These are phyloP conservation scores for Dryococelus australis DNA, from an alignment of 2,888 invertebrate genomes.

Conservation along the genomic window DNA sequence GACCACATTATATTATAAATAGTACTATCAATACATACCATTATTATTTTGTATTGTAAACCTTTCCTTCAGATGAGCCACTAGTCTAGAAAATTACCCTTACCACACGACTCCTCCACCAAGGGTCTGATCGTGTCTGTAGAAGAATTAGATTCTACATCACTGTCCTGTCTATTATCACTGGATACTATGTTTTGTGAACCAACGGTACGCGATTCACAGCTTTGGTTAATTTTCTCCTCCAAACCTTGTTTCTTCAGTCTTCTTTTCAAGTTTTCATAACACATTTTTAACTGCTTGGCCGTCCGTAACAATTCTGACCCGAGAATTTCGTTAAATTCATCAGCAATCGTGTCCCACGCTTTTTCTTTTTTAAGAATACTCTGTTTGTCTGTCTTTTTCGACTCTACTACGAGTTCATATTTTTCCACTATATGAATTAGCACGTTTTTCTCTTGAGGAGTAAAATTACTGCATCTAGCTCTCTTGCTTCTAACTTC, in stretches of 20 bases:
- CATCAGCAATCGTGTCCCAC: constrained; percentile 40
- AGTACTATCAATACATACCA: too few relatives aligned
- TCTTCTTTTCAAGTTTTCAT: constrained; percentile 41
- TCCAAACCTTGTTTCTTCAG: constrained; percentile 30
- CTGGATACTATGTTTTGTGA: neutral
- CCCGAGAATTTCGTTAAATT: constrained; percentile 40
- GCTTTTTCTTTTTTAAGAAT: constrained; percentile 37
- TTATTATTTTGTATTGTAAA: too few relatives aligned
- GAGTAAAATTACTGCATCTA: constrained; percentile 39
- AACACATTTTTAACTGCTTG: constrained; percentile 41
- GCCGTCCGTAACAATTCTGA: constrained; percentile 37
- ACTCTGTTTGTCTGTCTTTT: constrained; percentile 39
- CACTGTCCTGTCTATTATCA: constrained; percentile 28
- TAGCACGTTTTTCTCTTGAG: constrained; percentile 41
- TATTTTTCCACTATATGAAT: constrained; percentile 43
- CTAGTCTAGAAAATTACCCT: neutral
- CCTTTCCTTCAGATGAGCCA: too few relatives aligned
- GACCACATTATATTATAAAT: too few relatives aligned
- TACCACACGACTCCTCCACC: neutral
- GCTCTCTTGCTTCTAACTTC: constrained; percentile 31
- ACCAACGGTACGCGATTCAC: neutral
- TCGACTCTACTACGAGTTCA: constrained; percentile 37
- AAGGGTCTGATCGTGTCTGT: constrained; percentile 4
- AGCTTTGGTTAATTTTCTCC: neutral
- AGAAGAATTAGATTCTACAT: constrained; percentile 38